Percentiles rank a stretch among this genome's conserved stretches.
phyloP scores from a whole-genome alignment of 2,888 invertebrate species.

The Pharmacophagus antenor region DNA sequence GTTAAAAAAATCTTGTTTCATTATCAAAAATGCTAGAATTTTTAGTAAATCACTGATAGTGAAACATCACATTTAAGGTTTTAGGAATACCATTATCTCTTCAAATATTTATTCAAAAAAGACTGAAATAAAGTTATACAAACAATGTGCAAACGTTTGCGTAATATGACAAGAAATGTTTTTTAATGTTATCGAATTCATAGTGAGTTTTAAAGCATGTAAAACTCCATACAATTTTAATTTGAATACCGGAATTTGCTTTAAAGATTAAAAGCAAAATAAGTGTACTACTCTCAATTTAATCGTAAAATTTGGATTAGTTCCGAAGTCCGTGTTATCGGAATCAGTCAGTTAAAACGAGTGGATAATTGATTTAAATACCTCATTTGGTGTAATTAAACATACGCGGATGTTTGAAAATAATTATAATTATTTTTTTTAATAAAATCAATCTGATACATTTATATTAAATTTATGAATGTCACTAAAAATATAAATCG shows the following conservation, averaged over 20 bases:
- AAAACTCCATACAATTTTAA: neutral
- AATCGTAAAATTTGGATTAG: neutral
- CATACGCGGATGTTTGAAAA: neutral
- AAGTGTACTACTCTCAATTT: no score
- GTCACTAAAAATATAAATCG: neutral
- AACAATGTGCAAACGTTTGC: no score
- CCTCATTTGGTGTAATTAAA: neutral
- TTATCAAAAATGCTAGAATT: no score
- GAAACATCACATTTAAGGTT: no score
- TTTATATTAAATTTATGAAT: neutral
- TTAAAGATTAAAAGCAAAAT: neutral
- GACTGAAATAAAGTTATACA: no score
- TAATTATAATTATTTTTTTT: neutral
- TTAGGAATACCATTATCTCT: no score
- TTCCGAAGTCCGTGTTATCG: neutral
- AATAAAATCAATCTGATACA: neutral
- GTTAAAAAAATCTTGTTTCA: no score
- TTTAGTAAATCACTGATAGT: no score
- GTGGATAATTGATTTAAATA: slow-evolving; percentile 3
- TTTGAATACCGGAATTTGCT: neutral
- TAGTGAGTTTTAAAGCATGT: neutral
- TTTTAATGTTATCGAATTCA: neutral
- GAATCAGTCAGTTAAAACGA: neutral
- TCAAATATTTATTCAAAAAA: no score
- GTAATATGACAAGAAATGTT: no score